Percentiles rank a stretch among this genome's conserved stretches.
Evolutionary conservation across 1,140 invertebrate species (phyloP).

Genomic region (Zaprionus africanus): DNA sequence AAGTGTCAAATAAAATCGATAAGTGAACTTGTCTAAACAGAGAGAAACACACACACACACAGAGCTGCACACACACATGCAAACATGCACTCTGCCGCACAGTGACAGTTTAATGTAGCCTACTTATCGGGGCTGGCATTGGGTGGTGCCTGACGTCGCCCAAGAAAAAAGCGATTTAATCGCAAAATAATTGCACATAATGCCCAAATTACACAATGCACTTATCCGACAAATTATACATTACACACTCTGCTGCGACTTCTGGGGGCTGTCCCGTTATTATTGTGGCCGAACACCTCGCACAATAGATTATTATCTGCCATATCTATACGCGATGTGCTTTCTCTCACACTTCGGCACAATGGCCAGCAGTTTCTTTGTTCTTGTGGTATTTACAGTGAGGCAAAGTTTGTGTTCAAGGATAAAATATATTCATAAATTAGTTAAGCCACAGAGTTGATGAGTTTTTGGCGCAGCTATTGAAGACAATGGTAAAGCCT

Average conservation of each 20-base stretch:
- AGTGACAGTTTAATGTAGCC: constrained; percentile 21
- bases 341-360: background rate
- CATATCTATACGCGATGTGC: background rate
- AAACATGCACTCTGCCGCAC: background rate
- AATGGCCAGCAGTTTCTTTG: background rate
- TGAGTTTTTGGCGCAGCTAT: background rate
- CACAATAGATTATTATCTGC: background rate
- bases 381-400: background rate
- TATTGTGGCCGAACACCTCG: background rate
- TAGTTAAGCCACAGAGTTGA: background rate
- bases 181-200: constrained; percentile 22
- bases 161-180: constrained; percentile 18
- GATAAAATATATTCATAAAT: background rate
- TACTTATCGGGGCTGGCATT: constrained; percentile 11
- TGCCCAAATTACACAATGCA: constrained; percentile 18
- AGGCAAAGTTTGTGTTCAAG: background rate
- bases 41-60: background rate
- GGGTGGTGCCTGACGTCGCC: background rate
- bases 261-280: background rate
- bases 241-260: constrained; percentile 4
- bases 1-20: constrained; percentile 48
- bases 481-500: background rate
- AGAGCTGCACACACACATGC: constrained; percentile 11
- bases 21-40: constrained; percentile 31
- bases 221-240: constrained; percentile 9